Base-by-base conservation (phyloP, 2,113 vertebrate genomes). In the Pagrus major region DNA sequence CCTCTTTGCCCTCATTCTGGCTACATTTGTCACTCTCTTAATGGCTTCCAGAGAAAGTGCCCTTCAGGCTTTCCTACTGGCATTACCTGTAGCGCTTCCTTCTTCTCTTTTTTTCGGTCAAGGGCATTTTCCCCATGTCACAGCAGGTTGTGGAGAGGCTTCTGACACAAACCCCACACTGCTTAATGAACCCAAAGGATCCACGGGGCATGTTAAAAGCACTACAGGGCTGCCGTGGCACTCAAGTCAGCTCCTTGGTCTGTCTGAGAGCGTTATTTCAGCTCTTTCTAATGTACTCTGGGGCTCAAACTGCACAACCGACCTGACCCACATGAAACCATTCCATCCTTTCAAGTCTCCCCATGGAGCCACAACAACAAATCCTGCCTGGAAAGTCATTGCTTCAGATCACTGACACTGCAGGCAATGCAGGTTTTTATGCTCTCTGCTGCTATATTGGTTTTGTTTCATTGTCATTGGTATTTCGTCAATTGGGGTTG, bases 251-350 rank as follows among this genome's bases (percentile, higher is more conserved):
- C 85, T 81, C 47, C 61, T 87, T 61, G 70, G 66, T 63, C 47
- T 54, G 60, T 83, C 84, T 81, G 29, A 80, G 75, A 85, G 83
- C 58, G 51, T 86, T 78, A 87, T 88, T 90, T 91, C 84, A 87
- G 87, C 76, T 81, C 81, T 83, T 78, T 83, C 87, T 87, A 90
- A 92, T 84, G 89, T 63, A 91, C 89, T 89, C 86, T 80, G 61
- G 83, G 91, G 89, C 78, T 80, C 78, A 78, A 81, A 78, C 78
- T 81, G 60, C 84, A 87, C 67, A 39, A 77, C 64, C 80, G 71
- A 86, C 87, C 89, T 88, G 83, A 80, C 81, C 88, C 80, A 85
- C 76, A 81, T 86, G 87, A 86, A 91, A 77, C 78, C 75, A 84
- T 76, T 80, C 51, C 37, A 84, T 86, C 83, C 87, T 92, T 83